phyloP scores from a whole-genome alignment of 2,797 vertebrate species.

The Fistularia commersonii region DNA sequence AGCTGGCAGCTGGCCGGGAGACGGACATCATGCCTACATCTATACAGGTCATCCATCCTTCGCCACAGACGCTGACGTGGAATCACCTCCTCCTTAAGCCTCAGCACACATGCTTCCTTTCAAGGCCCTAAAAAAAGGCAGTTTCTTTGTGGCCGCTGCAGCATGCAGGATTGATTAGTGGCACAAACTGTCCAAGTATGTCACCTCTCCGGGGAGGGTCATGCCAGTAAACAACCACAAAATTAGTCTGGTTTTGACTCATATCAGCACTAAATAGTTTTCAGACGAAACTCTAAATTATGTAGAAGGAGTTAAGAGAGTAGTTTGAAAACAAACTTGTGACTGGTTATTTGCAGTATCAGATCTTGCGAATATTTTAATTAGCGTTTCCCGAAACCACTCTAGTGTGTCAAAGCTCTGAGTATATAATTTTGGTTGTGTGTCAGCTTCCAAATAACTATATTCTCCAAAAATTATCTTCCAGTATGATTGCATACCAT shows the following conservation, averaged over 20 bases:
- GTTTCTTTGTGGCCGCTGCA: conserved; percentile 18
- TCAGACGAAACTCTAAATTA: conserved; percentile 27
- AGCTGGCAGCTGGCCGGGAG: conserved; percentile 11
- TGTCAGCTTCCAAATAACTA: conserved; percentile 30
- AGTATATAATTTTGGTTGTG: conserved; percentile 17
- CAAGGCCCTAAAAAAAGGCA: conserved; percentile 48
- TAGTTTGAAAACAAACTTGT: conserved; percentile 3
- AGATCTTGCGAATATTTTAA: too few species aligned
- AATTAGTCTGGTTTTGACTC: conserved; percentile 33
- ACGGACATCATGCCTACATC: conserved; percentile 20
- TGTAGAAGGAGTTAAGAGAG: background rate
- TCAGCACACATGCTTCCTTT: conserved; percentile 40
- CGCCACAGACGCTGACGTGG: conserved; percentile 33
- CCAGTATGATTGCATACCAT: conserved; percentile 35
- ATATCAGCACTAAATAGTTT: conserved; percentile 49
- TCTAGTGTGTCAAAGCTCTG: background rate
- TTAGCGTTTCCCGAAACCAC: too few species aligned
- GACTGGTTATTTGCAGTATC: background rate
- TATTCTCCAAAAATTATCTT: conserved; percentile 24
- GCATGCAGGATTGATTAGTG: conserved; percentile 62
- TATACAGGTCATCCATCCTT: conserved; percentile 32
- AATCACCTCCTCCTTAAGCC: conserved; percentile 36
- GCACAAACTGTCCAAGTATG: conserved; percentile 57
- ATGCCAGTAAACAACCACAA: conserved; percentile 47
- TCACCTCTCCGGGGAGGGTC: conserved; percentile 50